A percentile compares a stretch with the other conserved stretches of the same genome.
Conservation (phyloP, 2,797 vertebrate species). For the Neopelma chrysocephalum region DNA sequence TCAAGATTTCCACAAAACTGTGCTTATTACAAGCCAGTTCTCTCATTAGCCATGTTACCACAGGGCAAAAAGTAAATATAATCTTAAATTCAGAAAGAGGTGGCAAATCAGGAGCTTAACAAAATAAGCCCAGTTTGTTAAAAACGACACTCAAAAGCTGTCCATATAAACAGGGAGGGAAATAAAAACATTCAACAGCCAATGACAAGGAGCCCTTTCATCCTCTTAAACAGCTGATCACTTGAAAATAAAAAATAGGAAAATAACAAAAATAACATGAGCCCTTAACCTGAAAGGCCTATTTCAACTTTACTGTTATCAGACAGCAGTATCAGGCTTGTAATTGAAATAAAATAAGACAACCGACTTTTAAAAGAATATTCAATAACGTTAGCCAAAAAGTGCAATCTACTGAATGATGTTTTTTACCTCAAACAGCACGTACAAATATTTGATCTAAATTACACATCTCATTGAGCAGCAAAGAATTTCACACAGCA, state of each 20-base stretch:
- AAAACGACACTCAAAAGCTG: background rate
- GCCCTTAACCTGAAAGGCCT: background rate
- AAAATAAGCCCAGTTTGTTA: background rate
- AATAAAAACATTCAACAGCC: background rate
- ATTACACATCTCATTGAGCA: conserved; percentile 54
- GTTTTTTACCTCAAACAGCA: conserved; percentile 25
- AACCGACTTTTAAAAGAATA: background rate
- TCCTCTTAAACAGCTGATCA: background rate
- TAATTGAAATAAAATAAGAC: background rate
- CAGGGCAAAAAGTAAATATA: background rate
- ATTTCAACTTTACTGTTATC: background rate
- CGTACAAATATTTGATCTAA: conserved; percentile 53
- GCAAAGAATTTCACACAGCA: conserved; percentile 43
- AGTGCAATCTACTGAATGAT: background rate
- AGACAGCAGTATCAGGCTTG: background rate
- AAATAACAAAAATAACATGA: background rate
- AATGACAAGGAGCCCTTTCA: background rate
- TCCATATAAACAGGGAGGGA: background rate
- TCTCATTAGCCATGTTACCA: background rate
- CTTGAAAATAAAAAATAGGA: background rate
- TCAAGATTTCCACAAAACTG: background rate
- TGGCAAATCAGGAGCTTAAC: background rate
- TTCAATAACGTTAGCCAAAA: background rate
- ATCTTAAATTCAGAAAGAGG: background rate
- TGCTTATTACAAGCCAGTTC: background rate